Percentiles rank a stretch among this genome's conserved stretches.
phyloP scores from a whole-genome alignment of 2,888 invertebrate genomes.

The Stratiomys singularior region DNA sequence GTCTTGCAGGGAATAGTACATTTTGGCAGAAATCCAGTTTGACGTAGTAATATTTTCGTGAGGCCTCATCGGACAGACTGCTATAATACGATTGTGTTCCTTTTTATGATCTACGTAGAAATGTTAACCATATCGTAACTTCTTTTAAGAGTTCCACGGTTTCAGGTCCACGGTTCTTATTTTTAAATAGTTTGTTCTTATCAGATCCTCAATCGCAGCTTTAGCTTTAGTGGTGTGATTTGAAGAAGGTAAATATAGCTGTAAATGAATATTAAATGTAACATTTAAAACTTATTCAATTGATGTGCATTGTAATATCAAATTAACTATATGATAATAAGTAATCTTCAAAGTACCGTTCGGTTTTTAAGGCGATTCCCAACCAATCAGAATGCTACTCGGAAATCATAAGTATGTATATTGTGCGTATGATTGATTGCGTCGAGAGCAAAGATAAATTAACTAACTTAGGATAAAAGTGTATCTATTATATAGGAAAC shows the following conservation, averaged over 20 bases:
- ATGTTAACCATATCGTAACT: too few relatives aligned
- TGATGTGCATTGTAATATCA: constrained; percentile 37
- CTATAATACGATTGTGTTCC: too few relatives aligned
- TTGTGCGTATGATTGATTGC: not conserved
- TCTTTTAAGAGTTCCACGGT: too few relatives aligned
- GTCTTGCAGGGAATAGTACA: too few relatives aligned
- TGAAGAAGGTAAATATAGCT: not conserved
- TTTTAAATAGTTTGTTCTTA: too few relatives aligned
- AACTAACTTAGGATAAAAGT: constrained; percentile 34
- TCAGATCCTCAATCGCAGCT: too few relatives aligned
- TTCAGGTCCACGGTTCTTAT: too few relatives aligned
- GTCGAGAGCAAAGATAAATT: constrained; percentile 13
- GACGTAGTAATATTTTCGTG: too few relatives aligned
- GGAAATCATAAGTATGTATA: not conserved
- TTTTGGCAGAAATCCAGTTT: too few relatives aligned
- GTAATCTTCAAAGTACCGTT: not conserved
- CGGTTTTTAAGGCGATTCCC: constrained; percentile 5
- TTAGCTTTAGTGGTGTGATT: not conserved
- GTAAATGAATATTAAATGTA: not conserved
- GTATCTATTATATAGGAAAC: constrained; percentile 45
- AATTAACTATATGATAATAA: constrained; percentile 9
- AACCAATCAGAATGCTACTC: not conserved
- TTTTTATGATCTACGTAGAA: too few relatives aligned
- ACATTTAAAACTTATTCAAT: not conserved
- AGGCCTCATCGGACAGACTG: too few relatives aligned